Evolutionary conservation across 1,140 invertebrate species (phyloP).

Genomic region (Ooceraea biroi): DNA sequence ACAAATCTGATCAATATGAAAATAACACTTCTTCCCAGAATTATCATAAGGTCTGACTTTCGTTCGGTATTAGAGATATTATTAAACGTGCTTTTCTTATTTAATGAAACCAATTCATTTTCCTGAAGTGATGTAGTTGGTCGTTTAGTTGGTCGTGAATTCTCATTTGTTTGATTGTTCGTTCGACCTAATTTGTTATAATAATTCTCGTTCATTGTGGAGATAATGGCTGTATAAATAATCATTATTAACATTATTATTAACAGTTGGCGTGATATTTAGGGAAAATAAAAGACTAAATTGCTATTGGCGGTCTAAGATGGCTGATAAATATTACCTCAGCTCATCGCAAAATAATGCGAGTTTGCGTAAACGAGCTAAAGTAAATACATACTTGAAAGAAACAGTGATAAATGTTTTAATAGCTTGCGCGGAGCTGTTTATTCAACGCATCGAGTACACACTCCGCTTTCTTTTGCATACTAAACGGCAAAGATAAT

Average conservation of each 20-base stretch:
- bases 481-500: slow-evolving; percentile 14
- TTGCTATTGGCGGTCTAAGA: neutral
- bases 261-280: no score
- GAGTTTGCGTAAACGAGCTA: neutral
- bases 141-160: no score
- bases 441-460: neutral
- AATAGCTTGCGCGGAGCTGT: slow-evolving; percentile 5
- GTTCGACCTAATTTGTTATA: no score
- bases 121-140: no score
- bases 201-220: no score
- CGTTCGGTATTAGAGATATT: neutral
- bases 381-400: slow-evolving; percentile 3
- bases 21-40: neutral
- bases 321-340: slow-evolving; percentile 27
- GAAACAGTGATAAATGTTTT: neutral
- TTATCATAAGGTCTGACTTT: neutral
- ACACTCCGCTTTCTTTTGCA: neutral
- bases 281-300: neutral
- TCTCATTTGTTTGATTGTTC: no score
- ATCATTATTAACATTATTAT: no score
- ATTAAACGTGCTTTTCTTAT: neutral
- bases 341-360: neutral
- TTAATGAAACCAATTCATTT: neutral
- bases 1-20: slow-evolving; percentile 6
- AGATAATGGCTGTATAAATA: no score